Evolutionary conservation across 2,888 invertebrate species (phyloP), one percentile per base, ranked within the genome.

Genomic region (Cosmopolites sordidus): DNA sequence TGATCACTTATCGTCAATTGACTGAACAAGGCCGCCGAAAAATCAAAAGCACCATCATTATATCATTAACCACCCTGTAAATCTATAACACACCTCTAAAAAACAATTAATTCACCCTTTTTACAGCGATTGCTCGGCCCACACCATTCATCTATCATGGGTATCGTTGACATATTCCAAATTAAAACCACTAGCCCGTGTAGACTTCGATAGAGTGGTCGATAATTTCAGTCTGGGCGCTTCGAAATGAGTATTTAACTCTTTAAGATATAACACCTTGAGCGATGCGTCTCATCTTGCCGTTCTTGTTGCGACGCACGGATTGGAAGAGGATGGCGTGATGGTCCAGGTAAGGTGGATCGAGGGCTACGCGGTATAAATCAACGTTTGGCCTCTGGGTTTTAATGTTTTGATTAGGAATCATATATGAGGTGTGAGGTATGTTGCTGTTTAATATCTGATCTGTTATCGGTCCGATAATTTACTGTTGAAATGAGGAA

Each of bases 91-190:
- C 73, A 70, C 71, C 69, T 72, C 68, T 70, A 66, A 62, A 68
- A 74, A 74, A 74, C 73, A 74, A 74, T 74, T 74, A 74, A 73
- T 72, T 71, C 71, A 67, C 64, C 67, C 69, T 69, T 62, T 71
- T 69, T 68, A 64, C 61, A 58, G 62, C 64, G 71, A 71, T 70
- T 65, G 68, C 67, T 61, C 71, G 65, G 68, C 74, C 74, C 72
- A 73, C 73, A 69, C 72, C 66, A 65, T 71, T 73, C 74, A 75
- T 75, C 74, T 73, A 75, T 75, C 75, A 74, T 72, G 61, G 62
- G 69, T 69, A 74, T 72, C 73, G 74, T 74, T 75, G 75, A 74
- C 75, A 73, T 71, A 72, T 73, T 70, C 71, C 67, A 75, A 75
- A 75, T 75, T 75, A 75, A 75, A 75, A 75, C 73, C 72, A 70